Conservation (phyloP, 2,797 vertebrate genomes). For the Okamejei kenojei region DNA sequence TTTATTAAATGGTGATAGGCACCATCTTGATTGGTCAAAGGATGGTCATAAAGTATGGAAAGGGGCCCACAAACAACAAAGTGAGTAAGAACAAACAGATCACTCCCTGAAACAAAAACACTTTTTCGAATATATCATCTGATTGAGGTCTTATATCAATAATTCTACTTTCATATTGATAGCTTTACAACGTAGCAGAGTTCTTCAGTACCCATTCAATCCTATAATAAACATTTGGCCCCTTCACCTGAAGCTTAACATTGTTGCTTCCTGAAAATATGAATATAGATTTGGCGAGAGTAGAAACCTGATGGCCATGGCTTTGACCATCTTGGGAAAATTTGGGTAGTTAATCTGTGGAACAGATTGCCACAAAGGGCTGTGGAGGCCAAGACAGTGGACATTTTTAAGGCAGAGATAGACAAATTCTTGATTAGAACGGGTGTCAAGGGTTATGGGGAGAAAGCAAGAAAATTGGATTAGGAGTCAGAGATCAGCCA, state of each 20-base stretch:
- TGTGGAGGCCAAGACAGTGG: too few species aligned
- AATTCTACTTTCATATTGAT: background rate
- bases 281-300: background rate
- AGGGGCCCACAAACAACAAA: background rate
- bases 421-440: too few species aligned
- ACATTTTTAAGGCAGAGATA: too few species aligned
- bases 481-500: too few species aligned
- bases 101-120: background rate
- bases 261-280: background rate
- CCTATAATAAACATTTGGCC: background rate
- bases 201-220: background rate
- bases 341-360: too few species aligned
- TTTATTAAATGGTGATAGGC: background rate
- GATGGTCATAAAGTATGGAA: background rate
- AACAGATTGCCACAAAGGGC: too few species aligned
- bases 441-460: too few species aligned
- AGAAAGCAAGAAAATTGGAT: too few species aligned
- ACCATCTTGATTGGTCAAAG: background rate
- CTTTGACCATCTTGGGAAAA: background rate
- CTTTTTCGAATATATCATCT: background rate
- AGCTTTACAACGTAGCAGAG: background rate
- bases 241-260: background rate
- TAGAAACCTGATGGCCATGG: background rate
- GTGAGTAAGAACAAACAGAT: background rate
- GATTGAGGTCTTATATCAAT: background rate